A percentile compares a stretch with the other conserved stretches of the same genome.
These are phyloP conservation scores for Rhegmatorhina hoffmannsi DNA, from an alignment of 2,113 vertebrate genomes.

Conservation along the genomic window DNA sequence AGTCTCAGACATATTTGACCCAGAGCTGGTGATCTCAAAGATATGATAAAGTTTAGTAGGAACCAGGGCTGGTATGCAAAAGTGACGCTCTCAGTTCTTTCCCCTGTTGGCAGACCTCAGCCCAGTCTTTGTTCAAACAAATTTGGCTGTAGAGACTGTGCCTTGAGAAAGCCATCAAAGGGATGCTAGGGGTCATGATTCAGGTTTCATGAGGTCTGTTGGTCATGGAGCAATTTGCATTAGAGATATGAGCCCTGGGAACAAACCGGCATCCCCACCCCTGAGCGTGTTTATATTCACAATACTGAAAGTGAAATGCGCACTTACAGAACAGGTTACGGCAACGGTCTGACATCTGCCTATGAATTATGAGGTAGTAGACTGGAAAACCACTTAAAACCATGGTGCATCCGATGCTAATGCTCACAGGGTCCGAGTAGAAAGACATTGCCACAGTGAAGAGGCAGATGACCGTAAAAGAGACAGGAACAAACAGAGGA, in stretches of 20 bases:
- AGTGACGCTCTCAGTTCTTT: fast-evolving
- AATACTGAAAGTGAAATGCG: neutral
- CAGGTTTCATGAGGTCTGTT: neutral
- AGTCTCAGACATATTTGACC: neutral
- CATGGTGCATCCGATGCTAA: conserved; percentile 67
- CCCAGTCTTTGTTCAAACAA: neutral
- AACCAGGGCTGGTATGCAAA: neutral
- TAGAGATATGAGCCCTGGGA: neutral
- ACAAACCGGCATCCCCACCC: neutral
- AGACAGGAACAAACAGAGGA: conserved; percentile 69
- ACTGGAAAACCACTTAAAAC: conserved; percentile 77
- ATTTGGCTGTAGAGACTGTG: neutral
- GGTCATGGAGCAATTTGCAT: neutral
- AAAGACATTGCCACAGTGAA: conserved; percentile 75
- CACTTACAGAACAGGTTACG: conserved; percentile 57
- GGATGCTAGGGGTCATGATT: neutral
- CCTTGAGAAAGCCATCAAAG: neutral
- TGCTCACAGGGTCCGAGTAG: conserved; percentile 74
- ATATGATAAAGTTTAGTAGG: neutral
- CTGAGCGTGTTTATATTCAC: fast-evolving
- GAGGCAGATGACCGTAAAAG: conserved; percentile 72
- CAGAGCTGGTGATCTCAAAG: neutral
- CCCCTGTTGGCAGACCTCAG: neutral
- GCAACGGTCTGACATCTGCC: conserved; percentile 45
- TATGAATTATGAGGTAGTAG: conserved; percentile 63